phyloP scores from a whole-genome alignment of 2,113 vertebrate genomes.

The Tachysurus fulvidraco region DNA sequence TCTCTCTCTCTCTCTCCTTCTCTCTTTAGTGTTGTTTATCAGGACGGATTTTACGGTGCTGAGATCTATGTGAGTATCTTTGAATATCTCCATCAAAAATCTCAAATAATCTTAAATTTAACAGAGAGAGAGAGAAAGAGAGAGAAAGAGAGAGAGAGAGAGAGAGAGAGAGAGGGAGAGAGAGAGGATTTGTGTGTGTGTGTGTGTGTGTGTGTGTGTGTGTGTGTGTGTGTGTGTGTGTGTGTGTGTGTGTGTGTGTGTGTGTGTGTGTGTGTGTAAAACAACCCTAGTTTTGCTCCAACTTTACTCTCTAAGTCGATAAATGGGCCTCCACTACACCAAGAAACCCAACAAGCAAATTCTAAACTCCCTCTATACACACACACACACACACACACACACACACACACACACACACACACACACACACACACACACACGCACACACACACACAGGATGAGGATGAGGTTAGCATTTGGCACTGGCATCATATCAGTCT shows the following conservation, averaged over 20 bases:
- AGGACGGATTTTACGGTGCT: slow-evolving; percentile 95
- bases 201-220: slow-evolving; percentile 13
- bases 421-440: slow-evolving; percentile 14
- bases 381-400: slow-evolving; percentile 14
- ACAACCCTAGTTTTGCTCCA: slow-evolving; percentile 10
- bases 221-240: slow-evolving; percentile 16
- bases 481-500: slow-evolving; percentile 53
- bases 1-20: slow-evolving; percentile 8
- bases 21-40: slow-evolving; percentile 88
- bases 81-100: slow-evolving; percentile 11
- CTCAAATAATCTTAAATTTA: not conserved
- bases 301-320: slow-evolving; percentile 51
- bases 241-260: slow-evolving; percentile 13
- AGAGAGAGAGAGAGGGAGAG: not conserved
- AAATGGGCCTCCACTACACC: slow-evolving; percentile 58
- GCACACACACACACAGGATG: not conserved
- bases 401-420: not conserved
- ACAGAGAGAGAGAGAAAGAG: not conserved
- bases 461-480: slow-evolving; percentile 30
- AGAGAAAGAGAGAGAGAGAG: not conserved
- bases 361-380: slow-evolving; percentile 67
- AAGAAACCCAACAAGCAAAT: slow-evolving; percentile 70
- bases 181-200: not conserved
- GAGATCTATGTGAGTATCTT: slow-evolving; percentile 93
- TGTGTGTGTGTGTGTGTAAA: slow-evolving; percentile 10